These are phyloP conservation scores for Anagrus nilaparvatae DNA, from an alignment of 1,140 invertebrate species.

Conservation along the genomic window DNA sequence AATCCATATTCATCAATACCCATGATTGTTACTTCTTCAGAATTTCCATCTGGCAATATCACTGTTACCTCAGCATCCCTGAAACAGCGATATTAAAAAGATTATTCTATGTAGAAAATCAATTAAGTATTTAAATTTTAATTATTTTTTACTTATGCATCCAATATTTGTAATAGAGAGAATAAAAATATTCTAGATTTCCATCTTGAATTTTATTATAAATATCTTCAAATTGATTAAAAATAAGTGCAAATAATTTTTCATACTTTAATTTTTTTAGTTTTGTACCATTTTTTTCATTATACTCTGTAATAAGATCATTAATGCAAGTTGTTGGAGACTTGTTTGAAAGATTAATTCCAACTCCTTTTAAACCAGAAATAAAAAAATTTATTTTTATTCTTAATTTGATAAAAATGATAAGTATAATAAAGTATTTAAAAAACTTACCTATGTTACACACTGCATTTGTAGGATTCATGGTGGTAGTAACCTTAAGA, in stretches of 20 bases:
- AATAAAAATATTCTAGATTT: constrained; percentile 56
- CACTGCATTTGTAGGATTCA: constrained; percentile 49
- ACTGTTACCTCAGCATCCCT: constrained; percentile 64
- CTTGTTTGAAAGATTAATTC: constrained; percentile 79
- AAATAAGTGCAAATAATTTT: constrained; percentile 58
- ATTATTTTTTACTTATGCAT: constrained; percentile 77
- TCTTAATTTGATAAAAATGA: background rate
- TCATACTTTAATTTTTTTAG: constrained; percentile 52
- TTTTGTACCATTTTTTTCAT: constrained; percentile 41
- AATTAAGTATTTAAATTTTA: no score
- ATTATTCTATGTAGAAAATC: no score
- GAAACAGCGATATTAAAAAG: no score
- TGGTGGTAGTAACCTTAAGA: constrained; percentile 61
- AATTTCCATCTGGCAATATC: constrained; percentile 43
- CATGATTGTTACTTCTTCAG: constrained; percentile 46
- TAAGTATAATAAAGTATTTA: constrained; percentile 9
- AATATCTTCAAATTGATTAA: constrained; percentile 69
- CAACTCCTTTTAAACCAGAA: constrained; percentile 48
- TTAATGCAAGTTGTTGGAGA: constrained; percentile 83
- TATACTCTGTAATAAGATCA: constrained; percentile 61
- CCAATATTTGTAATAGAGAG: constrained; percentile 83
- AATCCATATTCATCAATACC: constrained; percentile 85
- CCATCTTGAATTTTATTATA: constrained; percentile 55
- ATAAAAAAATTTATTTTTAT: constrained; percentile 3
- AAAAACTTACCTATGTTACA: constrained; percentile 58